Evolutionary conservation across 2,797 vertebrate species (phyloP).

Genomic region (Rhinichthys osculus): DNA sequence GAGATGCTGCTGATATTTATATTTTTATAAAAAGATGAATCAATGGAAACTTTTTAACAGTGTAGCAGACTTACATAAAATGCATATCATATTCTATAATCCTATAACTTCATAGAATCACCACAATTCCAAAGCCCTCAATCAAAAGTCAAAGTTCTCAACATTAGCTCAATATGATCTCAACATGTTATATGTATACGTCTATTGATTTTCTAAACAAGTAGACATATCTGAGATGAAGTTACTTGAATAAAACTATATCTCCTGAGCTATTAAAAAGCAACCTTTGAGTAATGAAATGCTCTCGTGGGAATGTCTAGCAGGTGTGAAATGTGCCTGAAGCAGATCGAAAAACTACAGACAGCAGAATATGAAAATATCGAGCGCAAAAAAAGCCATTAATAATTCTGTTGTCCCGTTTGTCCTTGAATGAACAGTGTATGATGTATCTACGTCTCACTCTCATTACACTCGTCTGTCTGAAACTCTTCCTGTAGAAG

Average conservation of each 20-base stretch:
- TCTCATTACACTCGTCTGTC: conserved; percentile 21
- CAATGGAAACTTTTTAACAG: background rate
- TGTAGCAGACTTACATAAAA: background rate
- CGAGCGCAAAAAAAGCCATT: background rate
- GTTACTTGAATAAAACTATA: background rate
- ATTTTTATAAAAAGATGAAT: background rate
- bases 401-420: conserved; percentile 33
- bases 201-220: background rate
- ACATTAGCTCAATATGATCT: background rate
- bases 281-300: background rate
- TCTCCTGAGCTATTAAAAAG: background rate
- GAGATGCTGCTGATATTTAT: background rate
- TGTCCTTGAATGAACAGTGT: conserved; percentile 41
- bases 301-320: background rate
- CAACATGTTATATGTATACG: background rate
- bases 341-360: conserved; percentile 5
- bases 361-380: conserved; percentile 27
- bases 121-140: background rate
- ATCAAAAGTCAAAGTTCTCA: background rate
- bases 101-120: background rate
- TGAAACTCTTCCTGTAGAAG: conserved; percentile 16
- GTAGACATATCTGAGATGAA: background rate
- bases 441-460: conserved; percentile 24
- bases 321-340: background rate
- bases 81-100: background rate